A percentile compares a stretch with the other conserved stretches of the same genome.
These are phyloP conservation scores for Paragorgia papillata DNA, from an alignment of 92 coral and sea anemone genomes.

Conservation along the genomic window DNA sequence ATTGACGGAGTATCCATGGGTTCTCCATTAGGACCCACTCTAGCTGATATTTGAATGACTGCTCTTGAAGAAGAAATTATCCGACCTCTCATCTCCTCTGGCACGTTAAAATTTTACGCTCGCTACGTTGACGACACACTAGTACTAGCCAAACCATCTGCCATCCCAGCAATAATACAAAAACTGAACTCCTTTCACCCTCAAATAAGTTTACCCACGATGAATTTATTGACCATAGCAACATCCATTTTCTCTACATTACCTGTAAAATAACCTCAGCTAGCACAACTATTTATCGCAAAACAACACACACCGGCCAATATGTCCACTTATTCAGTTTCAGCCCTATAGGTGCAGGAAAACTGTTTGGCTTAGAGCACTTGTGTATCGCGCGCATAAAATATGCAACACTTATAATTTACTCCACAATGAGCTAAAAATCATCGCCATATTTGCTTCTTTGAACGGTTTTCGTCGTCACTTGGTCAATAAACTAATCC, in stretches of 20 bases:
- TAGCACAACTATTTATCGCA: not conserved
- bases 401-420: too few relatives aligned
- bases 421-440: too few relatives aligned
- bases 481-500: too few relatives aligned
- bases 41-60: conserved; percentile 34
- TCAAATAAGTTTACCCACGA: not conserved
- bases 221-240: conserved; percentile 17
- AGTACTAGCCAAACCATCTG: conserved; percentile 30
- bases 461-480: too few relatives aligned
- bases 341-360: too few relatives aligned
- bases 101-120: conserved; percentile 29
- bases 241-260: conserved; percentile 36
- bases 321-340: too few relatives aligned
- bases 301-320: too few relatives aligned
- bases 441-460: too few relatives aligned
- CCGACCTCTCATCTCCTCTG: conserved; percentile 17
- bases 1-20: conserved; percentile 58
- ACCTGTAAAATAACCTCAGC: not conserved
- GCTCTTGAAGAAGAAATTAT: conserved; percentile 18
- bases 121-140: conserved; percentile 42
- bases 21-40: conserved; percentile 39
- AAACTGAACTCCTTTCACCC: conserved; percentile 17
- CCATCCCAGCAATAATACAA: not conserved
- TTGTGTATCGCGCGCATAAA: too few relatives aligned
- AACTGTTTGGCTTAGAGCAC: too few relatives aligned